A percentile compares a stretch with the other conserved stretches of the same genome.
These are phyloP conservation scores for Mactromeris polynyma DNA, from an alignment of 2,888 invertebrate species.

Conservation along the genomic window DNA sequence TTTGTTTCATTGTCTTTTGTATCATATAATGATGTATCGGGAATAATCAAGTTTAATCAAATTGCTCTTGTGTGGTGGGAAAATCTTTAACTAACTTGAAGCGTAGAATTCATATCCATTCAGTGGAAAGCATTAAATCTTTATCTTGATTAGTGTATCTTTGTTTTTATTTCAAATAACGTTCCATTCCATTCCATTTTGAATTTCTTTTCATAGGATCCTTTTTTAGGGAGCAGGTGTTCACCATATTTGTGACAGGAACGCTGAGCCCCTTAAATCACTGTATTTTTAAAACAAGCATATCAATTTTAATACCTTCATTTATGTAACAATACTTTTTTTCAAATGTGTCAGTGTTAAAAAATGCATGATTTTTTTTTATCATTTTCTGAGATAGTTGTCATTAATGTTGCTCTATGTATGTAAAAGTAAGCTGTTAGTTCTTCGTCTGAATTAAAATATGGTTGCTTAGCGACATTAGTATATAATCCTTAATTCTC, in stretches of 20 bases:
- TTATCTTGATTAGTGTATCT: constrained; percentile 49
- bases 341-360: background rate
- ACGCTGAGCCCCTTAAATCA: background rate
- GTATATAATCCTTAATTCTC: background rate
- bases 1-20: constrained; percentile 42
- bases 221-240: constrained; percentile 51
- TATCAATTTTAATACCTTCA: background rate
- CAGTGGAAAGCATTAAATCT: constrained; percentile 36
- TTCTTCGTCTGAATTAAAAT: no score
- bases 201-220: constrained; percentile 30
- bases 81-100: constrained; percentile 41
- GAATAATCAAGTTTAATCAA: constrained; percentile 40
- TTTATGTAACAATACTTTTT: background rate
- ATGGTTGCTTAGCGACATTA: background rate
- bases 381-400: no score
- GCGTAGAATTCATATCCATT: constrained; percentile 7
- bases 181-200: constrained; percentile 53
- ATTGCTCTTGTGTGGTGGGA: constrained; percentile 55
- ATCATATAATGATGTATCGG: constrained; percentile 39
- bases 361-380: background rate
- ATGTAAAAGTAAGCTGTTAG: no score
- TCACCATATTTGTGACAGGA: constrained; percentile 23
- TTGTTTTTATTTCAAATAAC: constrained; percentile 26
- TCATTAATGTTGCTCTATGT: no score
- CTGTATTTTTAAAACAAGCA: background rate